Evolutionary conservation across 2,888 invertebrate genomes (phyloP), one percentile per base, ranked within the genome.

Genomic region (Diaphora mendica): DNA sequence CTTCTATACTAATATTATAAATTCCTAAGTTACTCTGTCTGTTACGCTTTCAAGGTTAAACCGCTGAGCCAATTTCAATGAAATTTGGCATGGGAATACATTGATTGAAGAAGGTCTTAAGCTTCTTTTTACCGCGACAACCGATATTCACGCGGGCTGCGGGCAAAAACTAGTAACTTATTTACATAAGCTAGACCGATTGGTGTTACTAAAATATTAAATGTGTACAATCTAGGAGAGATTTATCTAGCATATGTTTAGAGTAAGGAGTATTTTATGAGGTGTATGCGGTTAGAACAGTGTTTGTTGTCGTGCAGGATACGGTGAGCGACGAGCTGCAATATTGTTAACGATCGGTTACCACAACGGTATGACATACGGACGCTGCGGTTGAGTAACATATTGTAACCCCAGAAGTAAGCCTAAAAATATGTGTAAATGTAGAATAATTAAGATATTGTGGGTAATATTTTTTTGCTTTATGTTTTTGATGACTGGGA

Each of bases 291-390:
- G 68, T 77, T 55, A 64, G 73, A 70, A 78, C 77, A 33, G 67
- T 48, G 68, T 62, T 30, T 48, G 39, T 20, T 70, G 74, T 78
- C 81, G 68, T 71, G 71, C 85, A 83, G 86, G 89, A 89, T 84
- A 88, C 82, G 87, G 89, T 88, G 67, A 76, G 70, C 64, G 39
- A 64, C 64, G 15, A 51, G 55, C 64, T 73, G 64, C 68, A 73
- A 64, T 72, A 39, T 74, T 74, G 67, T 78, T 82, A 74, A 78
- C 78, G 77, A 79, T 74, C 78, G 70, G 71, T 66, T 62, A 35
- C 48, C 8, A 59, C 33, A 30, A 7, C 64, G 68, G 44, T 26
- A 71, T 65, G 79, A 79, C 72, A 73, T 33, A 77, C 70, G 26
- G 74, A 13, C 30, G 39, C 39, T 26, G 26, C 35, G 51, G 35